Conservation (phyloP, 2,888 invertebrate genomes). For the Dorcus hopei region DNA sequence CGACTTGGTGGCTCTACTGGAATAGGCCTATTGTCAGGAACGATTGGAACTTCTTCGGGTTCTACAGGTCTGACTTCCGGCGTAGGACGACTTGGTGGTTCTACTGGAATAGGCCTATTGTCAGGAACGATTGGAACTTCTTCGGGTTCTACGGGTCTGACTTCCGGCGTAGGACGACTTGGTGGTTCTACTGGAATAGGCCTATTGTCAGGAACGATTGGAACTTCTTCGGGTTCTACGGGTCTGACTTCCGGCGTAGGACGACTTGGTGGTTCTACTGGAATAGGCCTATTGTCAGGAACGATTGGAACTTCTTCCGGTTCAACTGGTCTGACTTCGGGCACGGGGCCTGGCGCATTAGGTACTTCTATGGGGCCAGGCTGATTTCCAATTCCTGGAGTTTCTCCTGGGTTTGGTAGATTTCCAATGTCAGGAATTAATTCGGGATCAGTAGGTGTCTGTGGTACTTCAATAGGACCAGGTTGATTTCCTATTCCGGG, state of each 20-base stretch:
- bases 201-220: not conserved
- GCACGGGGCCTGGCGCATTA: not conserved
- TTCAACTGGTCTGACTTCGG: not conserved
- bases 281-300: not conserved
- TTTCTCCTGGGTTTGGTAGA: constrained; percentile 1
- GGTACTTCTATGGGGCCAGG: not conserved
- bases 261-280: not conserved
- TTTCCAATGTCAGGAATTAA: not conserved
- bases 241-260: not conserved
- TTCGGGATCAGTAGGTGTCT: not conserved
- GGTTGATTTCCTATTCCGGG: not conserved
- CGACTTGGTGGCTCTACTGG: no score
- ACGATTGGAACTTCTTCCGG: constrained; percentile 4
- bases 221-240: not conserved
- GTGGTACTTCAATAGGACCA: not conserved
- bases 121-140: no score
- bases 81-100: no score
- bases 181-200: not conserved
- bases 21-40: no score
- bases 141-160: no score
- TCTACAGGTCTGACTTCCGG: no score
- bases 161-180: no score
- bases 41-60: no score
- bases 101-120: no score
- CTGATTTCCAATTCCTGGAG: not conserved